phyloP scores from a whole-genome alignment of 1,140 invertebrate genomes.

The Drosophila fuyamai region DNA sequence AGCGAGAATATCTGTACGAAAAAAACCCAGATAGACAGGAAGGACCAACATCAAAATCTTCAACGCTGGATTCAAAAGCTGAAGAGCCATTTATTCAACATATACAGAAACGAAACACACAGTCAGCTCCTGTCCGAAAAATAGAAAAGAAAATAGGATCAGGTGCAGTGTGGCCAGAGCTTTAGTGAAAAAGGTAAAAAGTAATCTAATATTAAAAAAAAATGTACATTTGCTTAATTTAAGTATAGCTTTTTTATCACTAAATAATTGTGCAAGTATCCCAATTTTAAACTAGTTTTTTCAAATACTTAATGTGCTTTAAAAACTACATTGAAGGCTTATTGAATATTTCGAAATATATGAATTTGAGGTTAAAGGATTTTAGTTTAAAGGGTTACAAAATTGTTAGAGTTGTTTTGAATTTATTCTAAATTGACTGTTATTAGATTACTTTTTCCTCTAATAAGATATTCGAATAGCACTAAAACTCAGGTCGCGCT shows the following conservation, averaged over 20 bases:
- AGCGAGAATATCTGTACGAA: slow-evolving; percentile 14
- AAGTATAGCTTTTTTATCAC: background rate
- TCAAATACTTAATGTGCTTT: too few species aligned
- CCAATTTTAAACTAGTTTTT: too few species aligned
- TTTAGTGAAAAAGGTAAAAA: slow-evolving; percentile 6
- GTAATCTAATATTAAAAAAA: slow-evolving; percentile 1
- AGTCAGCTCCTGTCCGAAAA: slow-evolving; percentile 13
- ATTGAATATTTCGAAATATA: too few species aligned
- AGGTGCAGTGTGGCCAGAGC: slow-evolving; percentile 9
- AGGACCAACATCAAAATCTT: slow-evolving; percentile 51
- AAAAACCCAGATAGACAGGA: slow-evolving; percentile 18
- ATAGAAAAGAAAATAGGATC: slow-evolving; percentile 2
- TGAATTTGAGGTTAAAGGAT: too few species aligned
- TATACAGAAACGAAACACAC: slow-evolving; percentile 12
- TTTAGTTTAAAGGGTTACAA: too few species aligned
- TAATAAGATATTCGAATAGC: background rate
- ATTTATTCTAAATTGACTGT: background rate
- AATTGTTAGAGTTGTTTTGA: background rate
- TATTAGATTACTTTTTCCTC: slow-evolving; percentile 3
- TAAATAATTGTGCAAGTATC: background rate
- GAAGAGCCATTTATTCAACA: slow-evolving; percentile 12
- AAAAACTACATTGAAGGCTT: too few species aligned
- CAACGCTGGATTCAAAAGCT: slow-evolving; percentile 41
- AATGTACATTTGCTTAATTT: background rate
- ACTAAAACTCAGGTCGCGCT: slow-evolving; percentile 8